Percentiles rank a stretch among this genome's conserved stretches.
Conservation (phyloP, 2,888 invertebrate species). For the Heterodera filipjevi region DNA sequence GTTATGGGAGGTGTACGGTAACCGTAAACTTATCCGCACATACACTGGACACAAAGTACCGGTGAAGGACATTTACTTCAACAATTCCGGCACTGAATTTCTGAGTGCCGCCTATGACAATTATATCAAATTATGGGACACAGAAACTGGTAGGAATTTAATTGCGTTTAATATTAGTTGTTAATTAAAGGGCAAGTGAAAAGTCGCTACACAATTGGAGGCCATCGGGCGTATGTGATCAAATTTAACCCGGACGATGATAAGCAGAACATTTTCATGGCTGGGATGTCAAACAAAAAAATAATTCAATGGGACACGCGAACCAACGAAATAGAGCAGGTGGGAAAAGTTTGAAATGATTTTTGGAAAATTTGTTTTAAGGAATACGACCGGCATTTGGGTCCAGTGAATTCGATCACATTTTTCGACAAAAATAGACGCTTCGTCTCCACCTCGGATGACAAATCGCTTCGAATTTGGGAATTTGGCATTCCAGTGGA, state of each 20-base stretch:
- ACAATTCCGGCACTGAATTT: constrained; percentile 88
- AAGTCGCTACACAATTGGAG: constrained; percentile 79
- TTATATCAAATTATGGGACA: constrained; percentile 98
- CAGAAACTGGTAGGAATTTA: constrained; percentile 79
- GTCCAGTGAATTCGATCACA: constrained; percentile 97
- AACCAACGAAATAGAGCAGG: constrained; percentile 82
- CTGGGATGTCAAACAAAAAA: constrained; percentile 96
- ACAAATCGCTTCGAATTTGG: constrained; percentile 97
- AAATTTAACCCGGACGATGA: constrained; percentile 97
- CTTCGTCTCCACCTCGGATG: constrained; percentile 97
- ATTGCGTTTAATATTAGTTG: neutral
- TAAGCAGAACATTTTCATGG: constrained; percentile 92
- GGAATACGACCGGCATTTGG: constrained; percentile 96
- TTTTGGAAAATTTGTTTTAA: constrained; percentile 70
- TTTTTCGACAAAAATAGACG: constrained; percentile 97
- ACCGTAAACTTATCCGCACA: constrained; percentile 86
- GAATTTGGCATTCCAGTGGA: constrained; percentile 88
- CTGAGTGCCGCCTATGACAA: constrained; percentile 92
- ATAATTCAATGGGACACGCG: constrained; percentile 99
- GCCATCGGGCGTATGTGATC: constrained; percentile 95
- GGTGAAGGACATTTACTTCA: constrained; percentile 92
- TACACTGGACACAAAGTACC: constrained; percentile 96
- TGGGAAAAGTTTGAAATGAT: constrained; percentile 28
- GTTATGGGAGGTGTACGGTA: constrained; percentile 98
- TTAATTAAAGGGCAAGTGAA: constrained; percentile 68